Conservation (phyloP, 2,888 invertebrate species). For the Tenthredo notha region DNA sequence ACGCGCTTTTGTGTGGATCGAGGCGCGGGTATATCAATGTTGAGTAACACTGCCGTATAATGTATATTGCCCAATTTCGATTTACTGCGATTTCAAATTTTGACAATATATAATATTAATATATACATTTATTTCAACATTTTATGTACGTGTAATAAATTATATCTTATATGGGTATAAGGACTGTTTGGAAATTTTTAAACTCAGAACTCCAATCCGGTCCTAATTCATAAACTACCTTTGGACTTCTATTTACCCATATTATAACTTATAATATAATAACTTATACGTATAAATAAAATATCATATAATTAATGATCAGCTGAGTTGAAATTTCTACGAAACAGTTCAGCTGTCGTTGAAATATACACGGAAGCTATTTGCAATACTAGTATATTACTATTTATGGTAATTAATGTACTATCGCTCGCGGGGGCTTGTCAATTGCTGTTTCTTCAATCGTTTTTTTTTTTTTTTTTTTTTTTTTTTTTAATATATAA, state of each 20-base stretch:
- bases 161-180: neutral
- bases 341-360: neutral
- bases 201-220: too few species aligned
- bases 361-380: neutral
- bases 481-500: neutral
- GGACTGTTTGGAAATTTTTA: too few species aligned
- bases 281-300: neutral
- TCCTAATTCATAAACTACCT: too few species aligned
- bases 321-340: neutral
- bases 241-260: too few species aligned
- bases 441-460: neutral
- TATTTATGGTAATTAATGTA: neutral
- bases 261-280: neutral
- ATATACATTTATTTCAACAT: neutral
- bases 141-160: neutral
- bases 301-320: neutral
- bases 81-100: constrained; percentile 2
- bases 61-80: neutral
- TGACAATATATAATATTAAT: neutral
- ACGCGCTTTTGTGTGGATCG: neutral
- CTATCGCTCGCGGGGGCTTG: neutral
- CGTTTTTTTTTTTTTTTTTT: neutral
- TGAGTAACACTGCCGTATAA: neutral
- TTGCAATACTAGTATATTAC: neutral
- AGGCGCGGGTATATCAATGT: neutral